Conservation (phyloP, 1,140 invertebrate genomes). For the Polyergus mexicanus region DNA sequence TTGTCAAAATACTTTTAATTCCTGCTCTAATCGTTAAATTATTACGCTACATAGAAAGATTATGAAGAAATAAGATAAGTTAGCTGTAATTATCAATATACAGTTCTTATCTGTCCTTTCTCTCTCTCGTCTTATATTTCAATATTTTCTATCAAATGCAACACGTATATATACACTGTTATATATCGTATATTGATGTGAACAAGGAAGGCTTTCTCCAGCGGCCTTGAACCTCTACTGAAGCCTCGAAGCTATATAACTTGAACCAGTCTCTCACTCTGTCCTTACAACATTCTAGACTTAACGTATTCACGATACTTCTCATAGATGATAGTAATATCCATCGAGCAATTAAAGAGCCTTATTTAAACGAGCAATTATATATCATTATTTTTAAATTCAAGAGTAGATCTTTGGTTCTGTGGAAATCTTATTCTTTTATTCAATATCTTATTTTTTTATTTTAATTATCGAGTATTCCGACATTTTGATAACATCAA, state of each 20-base stretch:
- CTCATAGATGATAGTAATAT: not conserved
- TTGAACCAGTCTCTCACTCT: constrained; percentile 83
- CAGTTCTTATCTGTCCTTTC: not conserved
- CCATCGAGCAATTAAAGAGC: not conserved
- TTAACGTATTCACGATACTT: not conserved
- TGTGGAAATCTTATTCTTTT: not conserved
- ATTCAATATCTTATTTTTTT: not conserved
- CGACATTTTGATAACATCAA: not conserved
- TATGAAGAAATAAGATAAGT: not conserved
- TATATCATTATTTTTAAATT: constrained; percentile 2
- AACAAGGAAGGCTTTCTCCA: constrained; percentile 79
- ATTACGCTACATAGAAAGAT: not conserved
- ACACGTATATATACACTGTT: not conserved
- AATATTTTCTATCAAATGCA: constrained; percentile 5
- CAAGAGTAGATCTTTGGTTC: not conserved
- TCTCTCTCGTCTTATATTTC: not conserved
- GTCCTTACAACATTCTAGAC: constrained; percentile 46
- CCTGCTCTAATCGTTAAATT: not conserved
- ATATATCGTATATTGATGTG: constrained; percentile 53
- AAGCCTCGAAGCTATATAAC: constrained; percentile 80
- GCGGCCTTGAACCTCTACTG: constrained; percentile 79
- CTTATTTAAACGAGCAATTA: not conserved
- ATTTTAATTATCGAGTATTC: constrained; percentile 16
- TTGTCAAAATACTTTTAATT: not conserved
- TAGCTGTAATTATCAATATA: not conserved